Evolutionary conservation across 2,113 vertebrate species (phyloP), one percentile per base, ranked within the genome.

Genomic region (Abramis brama): DNA sequence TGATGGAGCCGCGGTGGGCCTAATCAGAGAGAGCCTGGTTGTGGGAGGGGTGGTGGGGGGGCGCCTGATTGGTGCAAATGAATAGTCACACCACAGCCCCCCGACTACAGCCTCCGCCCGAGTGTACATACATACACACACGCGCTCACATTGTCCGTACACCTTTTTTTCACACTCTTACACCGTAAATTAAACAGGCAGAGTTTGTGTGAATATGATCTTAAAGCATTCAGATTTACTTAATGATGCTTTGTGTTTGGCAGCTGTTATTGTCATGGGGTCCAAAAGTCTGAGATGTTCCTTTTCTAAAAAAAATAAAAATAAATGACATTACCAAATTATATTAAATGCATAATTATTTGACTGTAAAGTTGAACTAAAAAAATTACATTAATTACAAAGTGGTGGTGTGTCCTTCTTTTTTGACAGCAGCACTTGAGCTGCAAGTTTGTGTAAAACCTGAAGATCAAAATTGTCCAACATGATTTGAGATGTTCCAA

Each of bases 61-160:
- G 95, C 92, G 96, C 95, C 96, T 98, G 97, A 98, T 99, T 98
- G 97, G 97, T 96, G 96, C 96, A 98, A 99, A 99, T 98, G 97
- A 98, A 97, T 96, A 99, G 97, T 93, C 92, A 94, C 92, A 93
- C 66, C 83, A 88, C 73, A 68, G 89, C 73, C 66, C 39, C 90
- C 88, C 47, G 75, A 87, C 89, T 79, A 86, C 86, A 23, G 81
- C 89, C 82, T 86, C 88, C 84, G 84, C 76, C 36, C 36, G 15
- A 21, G 62, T 85, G 74, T 80, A 79, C 47, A 77, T 71, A 45
- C 17, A 78, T 75, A 82, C 45, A 81, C 76, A 82, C 77, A 66
- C 57, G n/a, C 27, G 12, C 27, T 55, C 11, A 33, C 21, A 52
- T 15, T 27, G 15, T 36, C n/a, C 27, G 1, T 33, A 70, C 62